A percentile compares a stretch with the other conserved stretches of the same genome.
Evolutionary conservation across 2,113 vertebrate species (phyloP).

Genomic region (Chrysemys picta): DNA sequence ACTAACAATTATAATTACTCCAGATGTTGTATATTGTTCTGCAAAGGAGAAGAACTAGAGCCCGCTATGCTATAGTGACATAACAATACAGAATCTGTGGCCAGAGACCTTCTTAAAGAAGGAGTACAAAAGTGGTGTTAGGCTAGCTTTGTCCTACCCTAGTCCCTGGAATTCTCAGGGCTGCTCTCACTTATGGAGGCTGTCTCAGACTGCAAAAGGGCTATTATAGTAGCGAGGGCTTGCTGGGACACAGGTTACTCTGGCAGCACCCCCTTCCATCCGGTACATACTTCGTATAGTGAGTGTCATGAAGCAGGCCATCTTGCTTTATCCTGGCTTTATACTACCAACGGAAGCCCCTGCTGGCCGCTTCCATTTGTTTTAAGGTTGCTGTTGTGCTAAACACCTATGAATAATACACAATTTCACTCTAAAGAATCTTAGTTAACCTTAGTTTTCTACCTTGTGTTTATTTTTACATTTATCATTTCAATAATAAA

Average conservation of each 20-base stretch:
- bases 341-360: not conserved
- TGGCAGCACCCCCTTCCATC: not conserved
- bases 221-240: not conserved
- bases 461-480: not conserved
- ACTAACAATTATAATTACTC: not conserved
- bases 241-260: not conserved
- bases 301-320: not conserved
- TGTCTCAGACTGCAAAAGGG: not conserved
- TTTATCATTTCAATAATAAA: not conserved
- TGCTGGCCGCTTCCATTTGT: accelerated
- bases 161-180: not conserved
- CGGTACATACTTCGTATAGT: not conserved
- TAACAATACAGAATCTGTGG: not conserved
- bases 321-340: not conserved
- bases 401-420: not conserved
- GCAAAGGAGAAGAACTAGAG: not conserved
- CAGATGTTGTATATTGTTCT: not conserved
- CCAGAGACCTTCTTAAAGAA: not conserved
- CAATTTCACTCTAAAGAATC: accelerated
- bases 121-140: not conserved
- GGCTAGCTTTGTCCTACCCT: not conserved
- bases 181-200: not conserved
- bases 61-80: not conserved
- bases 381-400: not conserved
- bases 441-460: not conserved